phyloP scores from a whole-genome alignment of 2,113 vertebrate genomes.

The Melanocharis versteri region DNA sequence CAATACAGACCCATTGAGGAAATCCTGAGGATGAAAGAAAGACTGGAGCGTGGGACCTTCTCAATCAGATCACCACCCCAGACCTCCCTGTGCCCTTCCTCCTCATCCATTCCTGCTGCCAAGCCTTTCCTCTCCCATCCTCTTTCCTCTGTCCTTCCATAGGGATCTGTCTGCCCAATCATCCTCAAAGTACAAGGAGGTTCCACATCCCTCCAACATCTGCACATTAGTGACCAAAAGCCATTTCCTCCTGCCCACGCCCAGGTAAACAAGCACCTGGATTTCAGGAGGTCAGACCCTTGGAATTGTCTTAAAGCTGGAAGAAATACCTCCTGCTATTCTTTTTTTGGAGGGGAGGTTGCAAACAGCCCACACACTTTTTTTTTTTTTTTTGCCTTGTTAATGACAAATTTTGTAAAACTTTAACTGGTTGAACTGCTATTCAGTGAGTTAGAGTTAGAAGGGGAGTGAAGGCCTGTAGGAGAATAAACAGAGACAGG shows the following conservation, averaged over 20 bases:
- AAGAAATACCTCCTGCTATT: neutral
- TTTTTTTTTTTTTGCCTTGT: accelerated
- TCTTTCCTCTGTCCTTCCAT: neutral
- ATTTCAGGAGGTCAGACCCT: neutral
- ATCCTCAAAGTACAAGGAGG: neutral
- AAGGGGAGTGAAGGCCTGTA: neutral
- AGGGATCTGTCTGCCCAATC: neutral
- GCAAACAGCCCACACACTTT: accelerated
- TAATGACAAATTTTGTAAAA: conserved; percentile 6
- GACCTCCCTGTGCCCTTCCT: neutral
- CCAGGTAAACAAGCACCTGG: neutral
- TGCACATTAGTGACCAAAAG: neutral
- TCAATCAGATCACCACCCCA: neutral
- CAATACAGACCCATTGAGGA: neutral
- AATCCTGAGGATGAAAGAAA: neutral
- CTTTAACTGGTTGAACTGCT: neutral
- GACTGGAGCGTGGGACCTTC: neutral
- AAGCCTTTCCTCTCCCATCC: neutral
- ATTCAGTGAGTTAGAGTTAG: neutral
- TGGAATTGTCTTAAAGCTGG: neutral
- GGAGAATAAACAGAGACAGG: neutral
- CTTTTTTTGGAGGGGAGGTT: neutral
- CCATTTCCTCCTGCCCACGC: neutral
- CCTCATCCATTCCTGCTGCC: neutral
- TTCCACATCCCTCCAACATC: neutral